phyloP scores from a whole-genome alignment of 2,888 invertebrate species.

The Lasius platythorax region DNA sequence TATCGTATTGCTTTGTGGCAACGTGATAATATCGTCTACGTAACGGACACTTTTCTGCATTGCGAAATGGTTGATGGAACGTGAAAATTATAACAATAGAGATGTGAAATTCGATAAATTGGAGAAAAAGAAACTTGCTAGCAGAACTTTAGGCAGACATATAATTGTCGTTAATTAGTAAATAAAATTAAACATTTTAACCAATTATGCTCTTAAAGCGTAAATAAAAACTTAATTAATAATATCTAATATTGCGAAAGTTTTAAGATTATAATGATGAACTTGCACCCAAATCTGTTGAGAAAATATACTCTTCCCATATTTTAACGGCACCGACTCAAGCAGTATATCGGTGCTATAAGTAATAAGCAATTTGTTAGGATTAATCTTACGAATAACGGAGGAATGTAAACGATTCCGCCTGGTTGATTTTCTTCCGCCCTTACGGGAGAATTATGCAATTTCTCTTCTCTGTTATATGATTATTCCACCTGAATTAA shows the following conservation, averaged over 20 bases:
- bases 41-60: neutral
- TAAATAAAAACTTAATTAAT: neutral
- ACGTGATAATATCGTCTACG: neutral
- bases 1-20: neutral
- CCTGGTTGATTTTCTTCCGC: neutral
- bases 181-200: conserved; percentile 1
- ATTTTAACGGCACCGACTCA: neutral
- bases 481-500: conserved; percentile 2
- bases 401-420: neutral
- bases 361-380: conserved; percentile 19
- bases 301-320: neutral
- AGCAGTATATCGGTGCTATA: neutral
- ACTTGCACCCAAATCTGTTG: neutral
- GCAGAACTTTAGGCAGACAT: neutral
- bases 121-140: neutral
- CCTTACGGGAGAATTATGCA: neutral
- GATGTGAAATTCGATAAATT: neutral
- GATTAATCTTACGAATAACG: neutral
- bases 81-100: neutral
- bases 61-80: neutral
- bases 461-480: neutral
- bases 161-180: neutral
- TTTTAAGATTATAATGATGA: neutral
- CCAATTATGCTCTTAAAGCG: neutral
- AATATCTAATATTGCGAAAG: neutral